Percentiles rank a stretch among this genome's conserved stretches.
Evolutionary conservation across 2,797 vertebrate species (phyloP).

Genomic region (Amphiprion clarkii): DNA sequence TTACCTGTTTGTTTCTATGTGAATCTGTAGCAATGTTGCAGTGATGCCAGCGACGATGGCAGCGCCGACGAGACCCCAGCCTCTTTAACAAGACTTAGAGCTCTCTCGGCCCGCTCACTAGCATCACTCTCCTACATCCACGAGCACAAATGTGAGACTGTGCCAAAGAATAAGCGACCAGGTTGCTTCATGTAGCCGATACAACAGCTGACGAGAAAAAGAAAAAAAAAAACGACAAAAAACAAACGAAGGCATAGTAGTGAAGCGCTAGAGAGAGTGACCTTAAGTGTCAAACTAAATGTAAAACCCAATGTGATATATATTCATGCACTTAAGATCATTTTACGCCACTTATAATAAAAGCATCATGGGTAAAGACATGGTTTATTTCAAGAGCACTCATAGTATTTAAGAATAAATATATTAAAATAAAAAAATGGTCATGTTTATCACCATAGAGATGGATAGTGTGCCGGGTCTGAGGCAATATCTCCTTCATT

Average conservation of each 20-base stretch:
- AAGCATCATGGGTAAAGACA: constrained; percentile 77
- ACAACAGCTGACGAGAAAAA: constrained; percentile 69
- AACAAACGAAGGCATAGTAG: constrained; percentile 54
- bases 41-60: constrained; percentile 61
- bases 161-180: constrained; percentile 84
- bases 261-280: constrained; percentile 57
- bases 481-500: constrained; percentile 85
- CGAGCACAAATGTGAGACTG: constrained; percentile 86
- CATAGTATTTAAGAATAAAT: constrained; percentile 86
- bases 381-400: constrained; percentile 84
- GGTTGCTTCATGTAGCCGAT: constrained; percentile 84
- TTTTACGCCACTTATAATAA: constrained; percentile 80
- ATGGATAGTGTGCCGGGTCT: constrained; percentile 82
- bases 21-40: constrained; percentile 84
- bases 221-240: constrained; percentile 4
- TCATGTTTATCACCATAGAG: constrained; percentile 79
- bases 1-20: constrained; percentile 75
- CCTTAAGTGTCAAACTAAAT: constrained; percentile 78
- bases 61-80: constrained; percentile 44
- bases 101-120: constrained; percentile 41
- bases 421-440: constrained; percentile 83
- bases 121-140: constrained; percentile 75
- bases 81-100: constrained; percentile 19
- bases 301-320: constrained; percentile 84
- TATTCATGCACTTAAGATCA: constrained; percentile 83